phyloP scores from a whole-genome alignment of 2,888 invertebrate species.

The Cybosia mesomella region DNA sequence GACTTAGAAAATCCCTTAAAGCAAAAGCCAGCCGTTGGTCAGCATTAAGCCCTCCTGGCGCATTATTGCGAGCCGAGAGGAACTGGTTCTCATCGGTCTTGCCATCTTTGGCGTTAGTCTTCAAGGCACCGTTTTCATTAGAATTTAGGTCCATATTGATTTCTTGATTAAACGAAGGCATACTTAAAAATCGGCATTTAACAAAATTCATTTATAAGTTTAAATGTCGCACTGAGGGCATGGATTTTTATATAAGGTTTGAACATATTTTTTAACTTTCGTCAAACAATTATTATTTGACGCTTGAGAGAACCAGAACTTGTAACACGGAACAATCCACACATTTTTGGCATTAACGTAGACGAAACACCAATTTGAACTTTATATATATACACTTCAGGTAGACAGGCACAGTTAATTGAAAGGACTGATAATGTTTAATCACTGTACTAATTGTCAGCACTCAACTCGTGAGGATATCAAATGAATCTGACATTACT shows the following conservation, averaged over 20 bases:
- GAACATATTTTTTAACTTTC: conserved; percentile 30
- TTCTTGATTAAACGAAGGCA: conserved; percentile 81
- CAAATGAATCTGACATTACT: conserved; percentile 72
- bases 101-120: conserved; percentile 64
- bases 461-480: conserved; percentile 53
- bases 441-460: conserved; percentile 64
- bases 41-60: conserved; percentile 67
- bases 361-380: conserved; percentile 63
- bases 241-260: conserved; percentile 16
- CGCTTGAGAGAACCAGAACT: conserved; percentile 47
- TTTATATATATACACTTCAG: conserved; percentile 66
- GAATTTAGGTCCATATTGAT: conserved; percentile 78
- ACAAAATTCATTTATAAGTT: conserved; percentile 54
- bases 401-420: conserved; percentile 59
- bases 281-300: conserved; percentile 19
- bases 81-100: conserved; percentile 63
- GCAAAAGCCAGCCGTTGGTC: conserved; percentile 77
- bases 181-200: conserved; percentile 58
- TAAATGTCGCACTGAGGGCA: conserved; percentile 27
- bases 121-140: conserved; percentile 69
- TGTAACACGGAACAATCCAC: conserved; percentile 57
- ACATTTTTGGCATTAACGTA: conserved; percentile 67
- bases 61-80: conserved; percentile 58
- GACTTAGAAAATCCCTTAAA: conserved; percentile 74
- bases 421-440: conserved; percentile 56